Evolutionary conservation across 2,888 invertebrate genomes (phyloP), one percentile per base, ranked within the genome.

Genomic region (Volucella bombylans): DNA sequence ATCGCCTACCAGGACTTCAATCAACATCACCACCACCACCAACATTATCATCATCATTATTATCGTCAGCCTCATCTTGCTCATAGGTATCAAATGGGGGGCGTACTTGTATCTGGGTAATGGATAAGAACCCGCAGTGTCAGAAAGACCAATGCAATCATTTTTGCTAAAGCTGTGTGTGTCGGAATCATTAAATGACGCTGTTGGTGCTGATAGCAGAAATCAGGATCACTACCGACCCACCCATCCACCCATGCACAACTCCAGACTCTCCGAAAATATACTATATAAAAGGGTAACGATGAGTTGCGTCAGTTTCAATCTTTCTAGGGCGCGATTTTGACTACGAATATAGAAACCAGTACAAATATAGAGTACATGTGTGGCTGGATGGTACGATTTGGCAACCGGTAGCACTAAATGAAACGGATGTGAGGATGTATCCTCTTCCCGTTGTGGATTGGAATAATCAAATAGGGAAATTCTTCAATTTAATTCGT

Each of bases 401-500:
- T 31, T 31, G 31, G 31, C 31, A 31, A 72, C 62, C 71, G 49
- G 71, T 31, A 76, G 76, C 85, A 65, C 72, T 81, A 71, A 71
- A 85, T 62, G 76, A 55, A 43, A 67, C 76, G 76, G 81, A 85
- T 59, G 71, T 71, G 76, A 80, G 76, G 69, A 85, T 71, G 85
- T 62, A 80, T 85, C 68, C 81, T 72, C 81, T 81, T 81, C 85
- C 85, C 72, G 81, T 80, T 85, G 81, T 76, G 81, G 81, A 85
- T 81, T 76, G 67, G 85, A 77, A 81, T 85, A 85, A 85, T 81
- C 81, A 77, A 85, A 85, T 81, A 85, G 85, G 85, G 85, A 81
- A 85, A 85, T 85, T 85, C 85, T 76, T 85, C 81, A 85, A 81
- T 85, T 85, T 85, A 81, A 81, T 85, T 85, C 81, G 81, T 85